Evolutionary conservation across 2,888 invertebrate genomes (phyloP), one percentile per base, ranked within the genome.

Genomic region (Cerceris rybyensis): DNA sequence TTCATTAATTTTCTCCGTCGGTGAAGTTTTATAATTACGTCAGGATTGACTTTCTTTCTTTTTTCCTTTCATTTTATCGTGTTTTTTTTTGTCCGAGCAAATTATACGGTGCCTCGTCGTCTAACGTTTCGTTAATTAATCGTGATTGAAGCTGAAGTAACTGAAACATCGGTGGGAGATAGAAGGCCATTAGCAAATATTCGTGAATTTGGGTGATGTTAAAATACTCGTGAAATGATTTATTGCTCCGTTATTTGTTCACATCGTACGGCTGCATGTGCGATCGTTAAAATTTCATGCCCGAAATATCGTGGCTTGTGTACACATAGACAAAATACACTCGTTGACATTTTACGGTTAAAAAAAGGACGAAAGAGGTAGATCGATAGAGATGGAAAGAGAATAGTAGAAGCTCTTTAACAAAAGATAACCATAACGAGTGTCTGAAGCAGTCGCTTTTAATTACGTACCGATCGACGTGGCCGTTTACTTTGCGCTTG

Each of bases 401-500:
- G 28, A 28, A 28, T 4, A 28, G 28, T 28, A 4, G 28, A 28
- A 28, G 28, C 28, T 28, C 28, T 28, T 28, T 5, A 5, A 46
- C 11, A 46, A 16, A 14, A 14, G 46, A 43, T 46, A 16, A 14
- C 42, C 14, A 13, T 49, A 16, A 59, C 49, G 50, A 46, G 11
- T 46, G 16, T 76, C 64, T 58, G 39, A 43, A 49, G 17, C 60
- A 57, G 8, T 41, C 54, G 66, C 59, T 70, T 46, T 67, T 67
- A 70, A 82, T 75, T 72, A 71, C 66, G 58, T 64, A 63, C 65
- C 69, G 64, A 81, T 82, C 67, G 49, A 46, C n/a, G 52, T 11
- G 52, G 39, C 57, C 58, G 81, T 81, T 81, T 81, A 72, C 69
- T 63, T 64, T 59, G 71, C 74, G 81, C 71, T 64, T 58, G 65